A percentile compares a stretch with the other conserved stretches of the same genome.
These are phyloP conservation scores for Calcarius ornatus DNA, from an alignment of 2,113 vertebrate genomes.

Conservation along the genomic window DNA sequence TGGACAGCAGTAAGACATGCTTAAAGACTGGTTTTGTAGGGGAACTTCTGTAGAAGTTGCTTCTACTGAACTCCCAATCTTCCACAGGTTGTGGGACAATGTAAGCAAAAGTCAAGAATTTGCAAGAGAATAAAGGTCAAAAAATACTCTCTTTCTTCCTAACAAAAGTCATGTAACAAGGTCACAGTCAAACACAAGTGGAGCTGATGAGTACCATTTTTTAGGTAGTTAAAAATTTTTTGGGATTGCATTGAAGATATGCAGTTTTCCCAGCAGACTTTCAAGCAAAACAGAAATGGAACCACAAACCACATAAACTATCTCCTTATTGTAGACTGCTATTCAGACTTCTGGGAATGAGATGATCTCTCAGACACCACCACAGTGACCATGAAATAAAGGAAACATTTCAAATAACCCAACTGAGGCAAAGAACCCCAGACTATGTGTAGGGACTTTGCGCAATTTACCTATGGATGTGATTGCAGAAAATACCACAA, in stretches of 20 bases:
- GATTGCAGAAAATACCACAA: not conserved
- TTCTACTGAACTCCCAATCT: not conserved
- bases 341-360: constrained; percentile 23
- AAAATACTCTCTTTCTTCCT: not conserved
- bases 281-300: not conserved
- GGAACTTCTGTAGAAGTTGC: not conserved
- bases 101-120: not conserved
- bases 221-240: not conserved
- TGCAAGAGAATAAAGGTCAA: not conserved
- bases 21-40: not conserved
- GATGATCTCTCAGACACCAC: not conserved
- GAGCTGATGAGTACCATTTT: not conserved
- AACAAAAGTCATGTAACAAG: not conserved
- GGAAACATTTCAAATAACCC: not conserved
- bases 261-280: not conserved
- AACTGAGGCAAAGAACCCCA: not conserved
- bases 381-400: not conserved
- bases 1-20: not conserved
- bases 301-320: not conserved
- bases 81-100: not conserved
- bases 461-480: not conserved
- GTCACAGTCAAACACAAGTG: not conserved
- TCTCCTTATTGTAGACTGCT: not conserved
- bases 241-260: not conserved
- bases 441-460: not conserved